These are phyloP conservation scores for Manis crassicaudata DNA, from an alignment of 2,797 vertebrate species.

Conservation along the genomic window DNA sequence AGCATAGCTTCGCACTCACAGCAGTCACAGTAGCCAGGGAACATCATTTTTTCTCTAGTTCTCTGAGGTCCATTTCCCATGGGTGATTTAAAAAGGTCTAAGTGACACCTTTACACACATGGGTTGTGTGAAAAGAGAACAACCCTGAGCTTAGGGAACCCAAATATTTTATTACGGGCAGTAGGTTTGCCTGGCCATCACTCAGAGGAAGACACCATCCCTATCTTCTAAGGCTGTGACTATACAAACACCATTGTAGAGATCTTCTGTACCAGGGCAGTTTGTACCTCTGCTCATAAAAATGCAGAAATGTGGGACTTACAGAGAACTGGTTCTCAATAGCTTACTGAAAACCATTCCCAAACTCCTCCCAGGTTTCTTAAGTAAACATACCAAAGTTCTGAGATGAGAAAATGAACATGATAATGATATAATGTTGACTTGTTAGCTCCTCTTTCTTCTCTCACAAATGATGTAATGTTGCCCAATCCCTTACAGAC, in stretches of 20 bases:
- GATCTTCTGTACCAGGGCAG: fast-evolving
- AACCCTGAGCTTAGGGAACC: neutral
- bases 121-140: neutral
- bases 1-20: no score
- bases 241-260: neutral
- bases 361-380: no score
- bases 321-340: neutral
- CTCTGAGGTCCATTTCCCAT: neutral
- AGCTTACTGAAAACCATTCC: neutral
- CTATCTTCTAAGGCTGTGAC: neutral
- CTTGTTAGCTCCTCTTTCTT: neutral
- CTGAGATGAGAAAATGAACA: neutral
- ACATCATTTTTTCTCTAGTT: neutral
- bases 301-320: neutral
- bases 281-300: neutral
- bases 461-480: neutral
- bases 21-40: fast-evolving
- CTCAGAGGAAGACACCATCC: neutral
- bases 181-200: neutral
- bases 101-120: no score
- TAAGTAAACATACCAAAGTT: neutral
- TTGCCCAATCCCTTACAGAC: neutral
- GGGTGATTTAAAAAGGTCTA: neutral
- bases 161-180: no score
- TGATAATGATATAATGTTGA: neutral